Base-by-base conservation (phyloP, 2,797 vertebrate species). In the Cichlasoma orientale region DNA sequence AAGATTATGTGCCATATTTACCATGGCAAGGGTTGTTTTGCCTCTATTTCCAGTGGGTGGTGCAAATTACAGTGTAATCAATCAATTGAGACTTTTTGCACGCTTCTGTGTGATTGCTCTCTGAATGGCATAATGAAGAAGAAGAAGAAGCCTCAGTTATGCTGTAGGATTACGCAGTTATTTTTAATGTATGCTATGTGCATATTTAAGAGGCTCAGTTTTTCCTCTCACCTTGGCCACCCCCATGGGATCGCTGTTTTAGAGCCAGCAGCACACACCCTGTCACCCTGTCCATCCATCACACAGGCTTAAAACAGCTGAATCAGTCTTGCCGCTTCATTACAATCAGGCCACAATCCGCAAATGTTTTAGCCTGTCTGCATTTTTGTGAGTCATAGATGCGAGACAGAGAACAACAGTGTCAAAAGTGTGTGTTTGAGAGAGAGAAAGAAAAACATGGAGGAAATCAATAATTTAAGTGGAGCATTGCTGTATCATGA, bases 171-270 rank as follows among this genome's bases (percentile, higher is more conserved):
- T 81, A 87, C 55, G n/a, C 38, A 5, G 1, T 5, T 58, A 16
- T 74, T 84, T 68, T 77, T 63, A 82, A 78, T 86, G 75, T 53
- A 84, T 74, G 70, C 33, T 68, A 27, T 77, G 75, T 85, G 83
- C 82, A 82, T 88, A 75, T 76, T 74, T 61, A 44, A 80, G 66
- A 57, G 29, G n/a, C 5, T 31, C 57, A 36, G 72, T 80, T 92
- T 81, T 74, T 89, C 79, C 86, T 86, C 83, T 94, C 92, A 94
- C 93, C 94, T 94, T 95, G 91, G 74, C 56, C 56, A 75, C 71
- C 71, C 89, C 86, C 58, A 21, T 79, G 90, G 83, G 89, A 83
- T 59, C 13, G 5, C 72, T 77, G 84, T 66, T 85, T 84, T 83
- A 79, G 85, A 86, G 85, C 76, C 82, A 88, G 83, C 86, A 88